These are phyloP conservation scores for Eremophila alpestris DNA, from an alignment of 2,797 vertebrate species.

Conservation along the genomic window DNA sequence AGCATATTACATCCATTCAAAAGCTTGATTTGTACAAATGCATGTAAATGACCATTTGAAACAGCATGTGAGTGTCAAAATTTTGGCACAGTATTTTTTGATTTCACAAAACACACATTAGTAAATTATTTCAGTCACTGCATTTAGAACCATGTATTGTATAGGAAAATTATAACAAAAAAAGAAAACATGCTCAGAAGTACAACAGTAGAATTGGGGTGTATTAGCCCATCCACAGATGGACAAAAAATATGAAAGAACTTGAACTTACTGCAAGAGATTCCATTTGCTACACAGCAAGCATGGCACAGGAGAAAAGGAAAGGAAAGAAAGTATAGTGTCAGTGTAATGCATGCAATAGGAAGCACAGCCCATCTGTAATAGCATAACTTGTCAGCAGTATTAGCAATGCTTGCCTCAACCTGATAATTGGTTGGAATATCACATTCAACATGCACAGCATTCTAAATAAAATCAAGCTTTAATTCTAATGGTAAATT, in stretches of 20 bases:
- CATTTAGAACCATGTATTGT: constrained; percentile 40
- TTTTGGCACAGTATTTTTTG: constrained; percentile 31
- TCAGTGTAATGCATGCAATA: constrained; percentile 90
- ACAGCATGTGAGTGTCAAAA: not conserved
- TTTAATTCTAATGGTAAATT: constrained; percentile 19
- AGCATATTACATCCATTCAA: not conserved
- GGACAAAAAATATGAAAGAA: constrained; percentile 82
- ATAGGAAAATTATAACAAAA: constrained; percentile 41
- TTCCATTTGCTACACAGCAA: constrained; percentile 99
- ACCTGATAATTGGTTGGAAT: constrained; percentile 61
- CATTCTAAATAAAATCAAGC: constrained; percentile 65
- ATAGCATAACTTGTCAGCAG: constrained; percentile 71
- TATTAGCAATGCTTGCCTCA: constrained; percentile 76
- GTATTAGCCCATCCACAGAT: constrained; percentile 70
- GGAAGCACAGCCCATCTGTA: constrained; percentile 73
- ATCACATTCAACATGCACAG: constrained; percentile 74
- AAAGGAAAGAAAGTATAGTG: constrained; percentile 89
- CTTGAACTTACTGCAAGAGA: constrained; percentile 99
- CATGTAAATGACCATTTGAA: constrained; percentile 6
- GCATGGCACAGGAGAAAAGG: constrained; percentile 92
- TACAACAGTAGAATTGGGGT: constrained; percentile 63
- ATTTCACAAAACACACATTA: constrained; percentile 59
- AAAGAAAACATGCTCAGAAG: constrained; percentile 71
- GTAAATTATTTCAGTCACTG: constrained; percentile 34
- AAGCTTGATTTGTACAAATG: not conserved